These are phyloP conservation scores for Pseudorectes ferrugineus DNA, from an alignment of 2,113 vertebrate genomes.

Conservation along the genomic window DNA sequence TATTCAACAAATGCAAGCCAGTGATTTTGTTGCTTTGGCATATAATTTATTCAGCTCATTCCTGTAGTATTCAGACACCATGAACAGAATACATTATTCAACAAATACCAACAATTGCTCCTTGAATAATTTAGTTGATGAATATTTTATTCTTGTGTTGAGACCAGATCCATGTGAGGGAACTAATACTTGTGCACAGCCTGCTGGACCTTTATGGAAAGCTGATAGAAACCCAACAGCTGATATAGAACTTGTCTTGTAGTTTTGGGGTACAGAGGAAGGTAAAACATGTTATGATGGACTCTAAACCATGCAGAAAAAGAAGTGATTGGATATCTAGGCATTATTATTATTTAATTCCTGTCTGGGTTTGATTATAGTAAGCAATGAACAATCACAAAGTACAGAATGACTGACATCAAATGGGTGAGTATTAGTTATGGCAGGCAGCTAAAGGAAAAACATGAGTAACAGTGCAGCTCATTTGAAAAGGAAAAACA, in stretches of 20 bases:
- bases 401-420: not conserved
- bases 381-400: not conserved
- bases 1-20: not conserved
- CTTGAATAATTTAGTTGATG: slow-evolving; percentile 53
- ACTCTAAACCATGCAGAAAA: not conserved
- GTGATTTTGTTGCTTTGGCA: slow-evolving; percentile 6
- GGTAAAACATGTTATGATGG: not conserved
- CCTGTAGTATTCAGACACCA: not conserved
- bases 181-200: not conserved
- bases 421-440: not conserved
- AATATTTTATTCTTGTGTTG: slow-evolving; percentile 31
- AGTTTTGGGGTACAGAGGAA: not conserved
- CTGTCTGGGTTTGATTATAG: not conserved
- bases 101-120: slow-evolving; percentile 53
- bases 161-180: not conserved
- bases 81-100: slow-evolving; percentile 42
- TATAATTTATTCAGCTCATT: slow-evolving; percentile 41
- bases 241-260: not conserved
- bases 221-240: not conserved
- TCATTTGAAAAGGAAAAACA: not conserved
- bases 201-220: not conserved
- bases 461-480: not conserved
- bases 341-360: not conserved
- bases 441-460: not conserved
- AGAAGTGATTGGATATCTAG: not conserved